Evolutionary conservation across 2,113 vertebrate genomes (phyloP), one percentile per base, ranked within the genome.

Genomic region (Notechis scutatus): DNA sequence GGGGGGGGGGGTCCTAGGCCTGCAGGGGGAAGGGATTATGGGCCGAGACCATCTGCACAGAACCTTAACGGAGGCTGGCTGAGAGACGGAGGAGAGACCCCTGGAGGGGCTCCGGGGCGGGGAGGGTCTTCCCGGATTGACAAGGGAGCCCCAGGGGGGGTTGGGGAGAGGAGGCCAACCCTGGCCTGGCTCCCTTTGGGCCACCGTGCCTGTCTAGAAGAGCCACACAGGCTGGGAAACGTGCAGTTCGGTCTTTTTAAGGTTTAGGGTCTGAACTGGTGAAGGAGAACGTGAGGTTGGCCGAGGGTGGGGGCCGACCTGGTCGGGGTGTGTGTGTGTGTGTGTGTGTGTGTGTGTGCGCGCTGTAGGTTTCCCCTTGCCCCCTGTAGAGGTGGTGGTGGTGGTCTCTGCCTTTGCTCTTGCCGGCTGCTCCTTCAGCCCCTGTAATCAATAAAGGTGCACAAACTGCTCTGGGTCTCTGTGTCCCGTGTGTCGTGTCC

Each of bases 361-460:
- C 9, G 26, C 29, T 24, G 7, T 29, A 42, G 42, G 57, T 1
- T 39, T 14, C 55, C 34, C 87, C 54, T 24, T 23, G 87, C 10
- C 39, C 14, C 34, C 24, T 3, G 5, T 52, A n/a, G 86, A 8
- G 50, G 11, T 12, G 87, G 14, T 54, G 86, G 69, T 20, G 34
- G 34, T 8, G 74, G 74, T 5, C 15, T 39, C 34, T 81, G 34
- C 18, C 18, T 10, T 85, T 15, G 92, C 64, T 89, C 6, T 57
- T 12, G 3, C 5, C 6, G 1, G 5, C 34, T 9, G 61, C 52
- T 47, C 15, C 5, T 34, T 54, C 18, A 0, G 26, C 15, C 0
- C 23, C 39, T 56, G 42, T 23, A 39, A 56, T 14, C 87, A 92
- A 92, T 92, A 92, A 92, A 92, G 88, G 52, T 8, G 21, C 34